These are phyloP conservation scores for Pteronura brasiliensis DNA, from an alignment of 2,113 vertebrate genomes.

Conservation along the genomic window DNA sequence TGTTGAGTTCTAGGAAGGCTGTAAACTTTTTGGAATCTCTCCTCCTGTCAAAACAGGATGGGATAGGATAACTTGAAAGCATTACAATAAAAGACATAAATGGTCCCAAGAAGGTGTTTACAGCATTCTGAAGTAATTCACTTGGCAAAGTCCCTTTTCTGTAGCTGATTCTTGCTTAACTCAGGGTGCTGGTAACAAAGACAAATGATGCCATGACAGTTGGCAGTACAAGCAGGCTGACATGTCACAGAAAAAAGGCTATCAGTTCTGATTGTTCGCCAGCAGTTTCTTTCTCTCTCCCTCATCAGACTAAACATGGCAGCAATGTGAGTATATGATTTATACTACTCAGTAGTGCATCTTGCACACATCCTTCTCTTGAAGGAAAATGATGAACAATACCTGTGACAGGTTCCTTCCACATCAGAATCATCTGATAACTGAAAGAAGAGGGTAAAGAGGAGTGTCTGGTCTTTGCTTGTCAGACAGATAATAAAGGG, in stretches of 20 bases:
- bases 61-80: not conserved
- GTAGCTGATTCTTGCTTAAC: conserved; percentile 39
- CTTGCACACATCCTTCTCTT: not conserved
- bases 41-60: not conserved
- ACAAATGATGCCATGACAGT: conserved; percentile 22
- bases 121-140: conserved; percentile 49
- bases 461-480: not conserved
- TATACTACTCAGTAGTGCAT: not conserved
- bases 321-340: not conserved
- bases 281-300: conserved; percentile 48
- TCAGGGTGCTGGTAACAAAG: conserved; percentile 21
- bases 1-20: not conserved
- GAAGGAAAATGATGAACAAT: conserved; percentile 31
- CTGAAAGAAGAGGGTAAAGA: not conserved
- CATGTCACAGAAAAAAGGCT: conserved; percentile 18
- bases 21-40: not conserved
- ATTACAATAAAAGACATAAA: not conserved
- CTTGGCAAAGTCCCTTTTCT: not conserved
- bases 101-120: not conserved
- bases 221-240: conserved; percentile 25
- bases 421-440: not conserved
- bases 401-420: not conserved
- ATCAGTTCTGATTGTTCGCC: conserved; percentile 38
- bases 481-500: conserved; percentile 2
- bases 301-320: conserved; percentile 33